A percentile compares a stretch with the other conserved stretches of the same genome.
phyloP scores from a whole-genome alignment of 2,797 vertebrate species.

The Phataginus tetradactyla region DNA sequence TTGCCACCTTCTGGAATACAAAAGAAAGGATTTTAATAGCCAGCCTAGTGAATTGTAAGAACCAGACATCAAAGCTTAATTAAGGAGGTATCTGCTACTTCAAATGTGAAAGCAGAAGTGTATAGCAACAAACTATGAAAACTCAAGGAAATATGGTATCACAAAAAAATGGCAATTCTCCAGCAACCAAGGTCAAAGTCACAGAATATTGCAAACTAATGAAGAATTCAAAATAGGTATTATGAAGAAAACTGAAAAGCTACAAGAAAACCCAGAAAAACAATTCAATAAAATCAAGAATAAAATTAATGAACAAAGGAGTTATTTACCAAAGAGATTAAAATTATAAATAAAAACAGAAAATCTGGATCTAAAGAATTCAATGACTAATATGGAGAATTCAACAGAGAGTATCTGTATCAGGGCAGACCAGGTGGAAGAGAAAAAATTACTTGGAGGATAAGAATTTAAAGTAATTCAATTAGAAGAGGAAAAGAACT shows the following conservation, averaged over 20 bases:
- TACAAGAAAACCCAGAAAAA: not conserved
- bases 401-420: not conserved
- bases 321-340: not conserved
- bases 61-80: not conserved
- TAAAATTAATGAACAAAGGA: not conserved
- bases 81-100: not conserved
- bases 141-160: not conserved
- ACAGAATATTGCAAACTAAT: not conserved
- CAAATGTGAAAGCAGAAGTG: not conserved
- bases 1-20: not conserved
- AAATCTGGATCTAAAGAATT: not conserved
- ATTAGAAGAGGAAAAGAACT: not conserved
- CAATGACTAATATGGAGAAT: not conserved
- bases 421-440: not conserved
- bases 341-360: not conserved
- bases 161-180: not conserved
- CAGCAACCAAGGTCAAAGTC: not conserved
- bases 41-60: not conserved
- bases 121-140: not conserved
- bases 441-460: not conserved
- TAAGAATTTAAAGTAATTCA: not conserved
- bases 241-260: not conserved
- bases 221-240: not conserved
- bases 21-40: not conserved
- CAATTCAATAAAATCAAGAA: not conserved